Evolutionary conservation across 2,113 vertebrate genomes (phyloP), one percentile per base, ranked within the genome.

Genomic region (Hemiscyllium ocellatum): DNA sequence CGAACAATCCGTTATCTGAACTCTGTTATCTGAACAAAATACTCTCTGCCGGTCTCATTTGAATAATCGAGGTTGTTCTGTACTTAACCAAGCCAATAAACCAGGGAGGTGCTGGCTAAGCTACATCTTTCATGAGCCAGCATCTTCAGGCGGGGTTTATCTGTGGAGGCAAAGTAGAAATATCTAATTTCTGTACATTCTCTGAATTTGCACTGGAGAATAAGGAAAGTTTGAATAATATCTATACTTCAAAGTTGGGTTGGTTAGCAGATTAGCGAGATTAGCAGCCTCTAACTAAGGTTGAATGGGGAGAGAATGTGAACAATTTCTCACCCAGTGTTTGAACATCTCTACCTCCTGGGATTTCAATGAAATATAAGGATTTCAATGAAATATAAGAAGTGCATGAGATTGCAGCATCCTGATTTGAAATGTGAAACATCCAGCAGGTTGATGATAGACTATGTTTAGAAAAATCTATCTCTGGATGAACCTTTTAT

Each of bases 341-440:
- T 6, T 93, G n/a, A 66, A 33, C 87, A 65, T n/a, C 61, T 65
- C 89, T 93, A 17, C 61, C 61, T 19, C 56, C 89, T 91, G 26
- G 52, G 89, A n/a, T 93, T 65, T 93, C n/a, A 37, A 17, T 93
- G 61, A 93, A 37, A 93, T 66, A 37, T 66, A 93, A 42, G 37
- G 89, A n/a, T 93, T 65, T 93, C n/a, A 37, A 17, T 93, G 61
- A 93, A 37, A 93, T 66, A 37, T 66, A 93, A 42, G 37, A 93
- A 33, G 89, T 65, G 56, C 66, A 37, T 6, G 61, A 68, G 33
- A 93, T 66, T 93, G 65, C 61, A 93, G 65, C 22, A n/a, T 93
- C 17, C 33, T 93, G 17, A 66, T 93, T 93, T 66, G 89, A 68
- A 93, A 93, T 93, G 61, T 93, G 61, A 93, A 93, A 93, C n/a